Base-by-base conservation (phyloP, 2,888 invertebrate genomes). In the Euspilapteryx auroguttella region DNA sequence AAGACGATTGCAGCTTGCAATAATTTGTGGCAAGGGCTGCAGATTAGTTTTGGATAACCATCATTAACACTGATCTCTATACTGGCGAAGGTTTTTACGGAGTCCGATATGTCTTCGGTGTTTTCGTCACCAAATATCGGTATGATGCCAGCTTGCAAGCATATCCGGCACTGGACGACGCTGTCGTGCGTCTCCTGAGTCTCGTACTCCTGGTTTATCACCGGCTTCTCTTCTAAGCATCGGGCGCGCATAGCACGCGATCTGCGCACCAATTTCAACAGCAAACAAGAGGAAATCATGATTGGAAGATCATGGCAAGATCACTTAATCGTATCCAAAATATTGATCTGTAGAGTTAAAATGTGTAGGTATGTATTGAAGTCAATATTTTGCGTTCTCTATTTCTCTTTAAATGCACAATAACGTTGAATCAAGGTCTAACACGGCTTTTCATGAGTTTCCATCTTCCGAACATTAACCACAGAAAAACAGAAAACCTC, bases 1-100 rank as follows among this genome's bases (percentile, higher is more conserved):
- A 71, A 69, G 10, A 47, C 32, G 30, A 57, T 42, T 2, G 59
- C 59, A 12, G 41, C 39, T 38, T 50, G 45, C 7, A 64, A 29
- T 36, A 68, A 59, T 31, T 52, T 49, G 21, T 42, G 38, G 36
- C 71, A 71, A 9, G 42, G 35, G 5, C 36, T 32, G 35, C 71
- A 73, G 12, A 73, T 35, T n/a, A 42, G 30, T 37, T 59, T 59
- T 1, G 66, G 51, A 36, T 44, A 44, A 2, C 39, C 40, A 22
- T 65, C 58, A 20, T 52, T 40, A 41, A 56, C 42, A 10, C 4
- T n/a, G 5, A 29, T 12, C 9, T 24, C 22, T 11, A 46, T 37
- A 29, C 40, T 32, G 3, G 28, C 24, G 15, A 29, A 12, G 6
- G 8, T 3, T 24, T 12, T 14, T 4, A 29, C 12, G 5, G 29